Conservation (phyloP, 2,888 invertebrate species). For the Drosophila nr. fundita region DNA sequence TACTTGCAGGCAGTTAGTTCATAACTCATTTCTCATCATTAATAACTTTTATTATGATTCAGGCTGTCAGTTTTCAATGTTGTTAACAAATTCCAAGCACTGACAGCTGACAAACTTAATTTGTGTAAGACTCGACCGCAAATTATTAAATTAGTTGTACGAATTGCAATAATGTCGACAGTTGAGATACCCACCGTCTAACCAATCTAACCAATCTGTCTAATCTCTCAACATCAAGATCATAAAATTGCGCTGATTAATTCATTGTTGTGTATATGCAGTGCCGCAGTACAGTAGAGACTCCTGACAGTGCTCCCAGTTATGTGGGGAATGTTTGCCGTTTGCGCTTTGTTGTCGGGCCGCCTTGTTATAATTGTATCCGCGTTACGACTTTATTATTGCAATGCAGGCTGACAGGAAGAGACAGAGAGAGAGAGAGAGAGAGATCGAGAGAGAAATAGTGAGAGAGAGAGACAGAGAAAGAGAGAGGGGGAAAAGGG, state of each 20-base stretch:
- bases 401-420: slow-evolving; percentile 11
- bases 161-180: slow-evolving; percentile 67
- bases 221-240: slow-evolving; percentile 42
- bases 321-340: slow-evolving; percentile 69
- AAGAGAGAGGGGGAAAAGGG: neutral
- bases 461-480: slow-evolving; percentile 1
- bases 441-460: slow-evolving; percentile 1
- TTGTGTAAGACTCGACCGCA: slow-evolving; percentile 65
- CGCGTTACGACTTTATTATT: slow-evolving; percentile 77
- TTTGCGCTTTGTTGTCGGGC: slow-evolving; percentile 70
- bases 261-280: slow-evolving; percentile 59
- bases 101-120: slow-evolving; percentile 84
- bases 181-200: neutral
- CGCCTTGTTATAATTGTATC: slow-evolving; percentile 76
- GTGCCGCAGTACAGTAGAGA: slow-evolving; percentile 49
- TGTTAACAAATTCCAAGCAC: slow-evolving; percentile 83
- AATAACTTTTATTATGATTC: slow-evolving; percentile 82
- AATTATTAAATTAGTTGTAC: slow-evolving; percentile 77
- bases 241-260: slow-evolving; percentile 71
- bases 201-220: slow-evolving; percentile 10
- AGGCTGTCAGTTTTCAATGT: slow-evolving; percentile 82
- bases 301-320: slow-evolving; percentile 31
- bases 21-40: slow-evolving; percentile 82
- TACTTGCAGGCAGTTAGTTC: slow-evolving; percentile 47
- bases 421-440: neutral